Base-by-base conservation (phyloP, 1,140 invertebrate species). In the Ostrea denselamellosa region DNA sequence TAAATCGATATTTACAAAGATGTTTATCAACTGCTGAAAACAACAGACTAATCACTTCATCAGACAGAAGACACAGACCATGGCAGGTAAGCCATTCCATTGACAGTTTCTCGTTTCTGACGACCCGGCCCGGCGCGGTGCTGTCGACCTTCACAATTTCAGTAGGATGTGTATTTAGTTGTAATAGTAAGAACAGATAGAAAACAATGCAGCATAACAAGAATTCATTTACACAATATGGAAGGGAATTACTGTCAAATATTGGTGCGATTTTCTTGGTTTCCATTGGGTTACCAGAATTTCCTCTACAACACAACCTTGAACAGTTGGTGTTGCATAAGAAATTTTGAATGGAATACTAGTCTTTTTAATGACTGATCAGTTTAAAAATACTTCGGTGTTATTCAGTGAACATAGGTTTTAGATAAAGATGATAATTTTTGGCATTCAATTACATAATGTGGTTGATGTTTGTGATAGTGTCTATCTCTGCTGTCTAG, bases 241-340 rank as follows among this genome's bases (percentile, higher is more conserved):
- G 17, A 5, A 7, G 14, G 34, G 17, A 62, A 62, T 62, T 62
- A 0, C 19, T 62, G 56, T 19, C 19, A 62, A 62, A n/a, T 62
- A 2, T 19, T n/a, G 34, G 1, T 44, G 34, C 2, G 56, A 7
- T n/a, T 62, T 0, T 62, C 56, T 2, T 17, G 56, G 17, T 4
- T 19, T 19, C 19, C 17, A 62, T 19, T 19, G 56, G 14, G n/a
- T 19, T 8, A 17, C 28, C 28, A 22, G 68, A 77, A 77, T 77
- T 77, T 77, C 28, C 68, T 77, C 68, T 62, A 34, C 2, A 12
- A 77, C 12, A 77, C 68, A 77, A 71, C 68, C 68, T 34, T 71
- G 12, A 58, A 77, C 68, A 77, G 68, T 25, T 77, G 68, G 28
- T 62, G 17, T 77, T 34, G 68, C 68, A 34, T 71, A 71, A 71